Evolutionary conservation across 2,113 vertebrate genomes (phyloP).

Genomic region (Sinocyclocheilus grahami): DNA sequence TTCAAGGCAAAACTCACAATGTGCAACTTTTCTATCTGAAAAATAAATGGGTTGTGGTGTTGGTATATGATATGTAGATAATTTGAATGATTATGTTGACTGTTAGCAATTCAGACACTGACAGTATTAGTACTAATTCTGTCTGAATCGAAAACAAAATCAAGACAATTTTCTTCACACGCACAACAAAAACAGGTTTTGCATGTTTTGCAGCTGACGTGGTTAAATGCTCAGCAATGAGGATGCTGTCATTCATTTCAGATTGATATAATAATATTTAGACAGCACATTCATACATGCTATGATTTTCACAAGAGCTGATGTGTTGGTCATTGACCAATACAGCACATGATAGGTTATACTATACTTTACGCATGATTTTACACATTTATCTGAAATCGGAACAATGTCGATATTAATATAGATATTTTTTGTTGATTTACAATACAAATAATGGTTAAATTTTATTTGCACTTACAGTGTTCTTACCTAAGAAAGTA

Average conservation of each 20-base stretch:
- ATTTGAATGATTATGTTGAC: not conserved
- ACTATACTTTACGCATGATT: not conserved
- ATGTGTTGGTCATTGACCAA: not conserved
- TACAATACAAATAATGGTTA: no score
- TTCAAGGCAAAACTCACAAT: not conserved
- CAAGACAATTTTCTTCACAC: not conserved
- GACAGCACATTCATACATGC: not conserved
- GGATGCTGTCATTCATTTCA: not conserved
- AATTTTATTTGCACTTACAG: no score
- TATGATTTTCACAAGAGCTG: not conserved
- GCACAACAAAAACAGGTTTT: not conserved
- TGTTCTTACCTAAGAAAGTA: no score
- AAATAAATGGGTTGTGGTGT: not conserved
- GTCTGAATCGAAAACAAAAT: no score
- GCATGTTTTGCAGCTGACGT: not conserved
- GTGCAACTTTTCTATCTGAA: no score
- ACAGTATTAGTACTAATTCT: no score
- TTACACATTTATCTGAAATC: not conserved
- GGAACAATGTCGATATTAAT: not conserved
- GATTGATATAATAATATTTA: not conserved
- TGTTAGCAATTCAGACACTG: not conserved
- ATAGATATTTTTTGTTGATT: not conserved
- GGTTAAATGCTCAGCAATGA: not conserved
- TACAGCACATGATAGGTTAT: not conserved
- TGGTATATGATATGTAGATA: not conserved